Conservation (phyloP, 2,888 invertebrate species). For the Phortica magna region DNA sequence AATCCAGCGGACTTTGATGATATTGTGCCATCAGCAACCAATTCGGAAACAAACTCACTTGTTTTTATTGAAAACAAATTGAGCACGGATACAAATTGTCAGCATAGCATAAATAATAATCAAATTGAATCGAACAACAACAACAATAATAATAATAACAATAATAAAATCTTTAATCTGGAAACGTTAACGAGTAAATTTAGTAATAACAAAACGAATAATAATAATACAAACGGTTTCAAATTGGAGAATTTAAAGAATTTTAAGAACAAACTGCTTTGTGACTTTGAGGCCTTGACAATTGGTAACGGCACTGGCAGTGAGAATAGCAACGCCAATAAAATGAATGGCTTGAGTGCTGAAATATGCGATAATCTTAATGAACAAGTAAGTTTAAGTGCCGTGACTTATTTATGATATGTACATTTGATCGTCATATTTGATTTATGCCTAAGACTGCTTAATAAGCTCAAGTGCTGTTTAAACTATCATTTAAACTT, state of each 20-base stretch:
- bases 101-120: constrained; percentile 42
- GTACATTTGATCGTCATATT: too few species aligned
- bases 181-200: constrained; percentile 75
- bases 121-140: constrained; percentile 55
- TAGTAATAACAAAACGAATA: constrained; percentile 74
- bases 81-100: constrained; percentile 45
- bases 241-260: constrained; percentile 77
- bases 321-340: constrained; percentile 51
- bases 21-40: constrained; percentile 66
- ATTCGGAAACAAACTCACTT: constrained; percentile 74
- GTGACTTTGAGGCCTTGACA: constrained; percentile 72
- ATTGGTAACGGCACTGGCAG: constrained; percentile 38
- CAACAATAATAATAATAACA: constrained; percentile 58
- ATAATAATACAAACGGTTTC: constrained; percentile 76
- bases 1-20: constrained; percentile 78
- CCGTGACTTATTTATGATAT: too few species aligned
- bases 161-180: constrained; percentile 72
- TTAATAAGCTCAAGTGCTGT: too few species aligned
- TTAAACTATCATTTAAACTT: too few species aligned
- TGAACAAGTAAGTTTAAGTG: constrained; percentile 76
- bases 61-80: constrained; percentile 77
- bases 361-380: constrained; percentile 78
- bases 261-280: constrained; percentile 77
- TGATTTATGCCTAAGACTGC: too few species aligned
- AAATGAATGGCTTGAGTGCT: constrained; percentile 77